Conservation (phyloP, 1,140 invertebrate species). For the Adelges cooleyi region DNA sequence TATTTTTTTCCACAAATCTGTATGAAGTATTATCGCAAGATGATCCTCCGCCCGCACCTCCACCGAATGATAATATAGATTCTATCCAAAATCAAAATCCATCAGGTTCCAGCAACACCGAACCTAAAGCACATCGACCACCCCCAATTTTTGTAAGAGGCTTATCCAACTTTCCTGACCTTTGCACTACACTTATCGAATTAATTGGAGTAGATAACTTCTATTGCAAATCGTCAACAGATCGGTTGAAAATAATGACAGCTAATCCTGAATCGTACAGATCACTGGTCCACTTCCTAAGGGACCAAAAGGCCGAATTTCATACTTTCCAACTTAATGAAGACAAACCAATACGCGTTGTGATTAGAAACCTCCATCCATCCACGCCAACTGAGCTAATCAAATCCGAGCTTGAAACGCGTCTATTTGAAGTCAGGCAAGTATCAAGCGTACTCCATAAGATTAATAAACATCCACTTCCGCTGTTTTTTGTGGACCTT, state of each 20-base stretch:
- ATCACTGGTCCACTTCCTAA: background rate
- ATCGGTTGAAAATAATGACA: background rate
- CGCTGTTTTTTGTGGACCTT: slow-evolving; percentile 36
- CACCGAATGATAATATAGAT: too few species aligned
- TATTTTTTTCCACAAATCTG: too few species aligned
- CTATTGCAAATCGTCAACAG: background rate
- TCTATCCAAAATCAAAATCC: too few species aligned
- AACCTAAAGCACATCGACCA: background rate
- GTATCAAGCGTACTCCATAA: slow-evolving; percentile 22
- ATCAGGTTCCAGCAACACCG: too few species aligned
- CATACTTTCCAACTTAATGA: background rate
- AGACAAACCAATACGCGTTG: background rate
- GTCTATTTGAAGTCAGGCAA: background rate
- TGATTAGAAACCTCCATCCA: background rate
- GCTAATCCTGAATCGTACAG: background rate
- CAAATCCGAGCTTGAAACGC: background rate
- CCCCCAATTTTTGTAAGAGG: background rate
- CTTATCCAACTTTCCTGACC: too few species aligned
- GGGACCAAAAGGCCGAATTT: background rate
- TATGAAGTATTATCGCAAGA: too few species aligned
- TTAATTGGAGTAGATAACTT: background rate
- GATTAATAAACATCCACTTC: slow-evolving; percentile 35
- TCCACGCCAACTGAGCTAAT: background rate
- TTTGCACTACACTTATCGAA: background rate
- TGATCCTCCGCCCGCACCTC: too few species aligned